Conservation (phyloP, 2,888 invertebrate species). For the Xylophagus ater region DNA sequence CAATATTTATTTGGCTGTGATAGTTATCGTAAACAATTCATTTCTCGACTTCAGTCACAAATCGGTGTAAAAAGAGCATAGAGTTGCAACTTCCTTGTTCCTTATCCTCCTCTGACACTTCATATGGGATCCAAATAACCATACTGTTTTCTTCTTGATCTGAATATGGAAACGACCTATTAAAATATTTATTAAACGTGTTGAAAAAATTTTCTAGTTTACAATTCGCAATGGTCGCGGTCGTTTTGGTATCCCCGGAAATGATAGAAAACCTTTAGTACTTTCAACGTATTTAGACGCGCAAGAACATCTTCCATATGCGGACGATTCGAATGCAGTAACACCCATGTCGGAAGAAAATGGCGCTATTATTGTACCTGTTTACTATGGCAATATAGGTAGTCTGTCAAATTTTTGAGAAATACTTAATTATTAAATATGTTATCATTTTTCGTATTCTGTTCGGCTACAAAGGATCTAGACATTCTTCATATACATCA, state of each 20-base stretch:
- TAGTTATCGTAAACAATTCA: too few species aligned
- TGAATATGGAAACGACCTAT: too few species aligned
- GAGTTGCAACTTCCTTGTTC: too few species aligned
- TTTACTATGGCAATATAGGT: constrained; percentile 79
- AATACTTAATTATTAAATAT: constrained; percentile 3
- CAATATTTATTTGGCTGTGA: too few species aligned
- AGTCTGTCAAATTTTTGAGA: constrained; percentile 21
- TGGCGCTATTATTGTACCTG: constrained; percentile 86
- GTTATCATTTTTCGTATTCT: constrained; percentile 5
- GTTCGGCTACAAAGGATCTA: constrained; percentile 49
- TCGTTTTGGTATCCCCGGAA: constrained; percentile 64
- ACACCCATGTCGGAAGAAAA: constrained; percentile 98
- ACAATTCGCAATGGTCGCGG: constrained; percentile 74
- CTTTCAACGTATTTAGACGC: constrained; percentile 89
- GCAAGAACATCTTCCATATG: constrained; percentile 90
- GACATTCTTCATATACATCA: constrained; percentile 91
- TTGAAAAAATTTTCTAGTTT: constrained; percentile 45
- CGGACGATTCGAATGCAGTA: constrained; percentile 94
- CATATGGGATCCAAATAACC: too few species aligned
- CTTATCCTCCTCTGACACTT: too few species aligned
- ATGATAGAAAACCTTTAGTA: constrained; percentile 86
- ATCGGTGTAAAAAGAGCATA: too few species aligned
- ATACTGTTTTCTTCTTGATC: too few species aligned
- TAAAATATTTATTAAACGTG: neutral
- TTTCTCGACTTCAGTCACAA: too few species aligned